Evolutionary conservation across 2,888 invertebrate species (phyloP).

Genomic region (Malacosoma neustria): DNA sequence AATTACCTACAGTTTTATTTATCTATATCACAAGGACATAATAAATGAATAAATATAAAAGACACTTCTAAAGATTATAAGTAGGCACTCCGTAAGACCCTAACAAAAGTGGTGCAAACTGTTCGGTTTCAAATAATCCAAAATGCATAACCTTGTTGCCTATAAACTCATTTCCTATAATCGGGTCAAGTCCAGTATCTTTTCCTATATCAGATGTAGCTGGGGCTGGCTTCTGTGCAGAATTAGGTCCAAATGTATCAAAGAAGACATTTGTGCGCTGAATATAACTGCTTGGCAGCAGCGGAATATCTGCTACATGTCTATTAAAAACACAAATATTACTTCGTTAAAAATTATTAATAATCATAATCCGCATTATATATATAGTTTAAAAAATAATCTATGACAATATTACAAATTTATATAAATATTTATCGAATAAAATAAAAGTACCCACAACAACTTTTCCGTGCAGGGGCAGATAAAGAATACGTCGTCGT

Average conservation of each 20-base stretch:
- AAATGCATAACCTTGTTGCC: constrained; percentile 13
- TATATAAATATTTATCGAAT: too few species aligned
- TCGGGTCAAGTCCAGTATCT: constrained; percentile 7
- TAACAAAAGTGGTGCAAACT: constrained; percentile 2
- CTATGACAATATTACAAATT: too few species aligned
- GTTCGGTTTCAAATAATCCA: constrained; percentile 6
- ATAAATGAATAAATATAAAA: too few species aligned
- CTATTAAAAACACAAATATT: too few species aligned
- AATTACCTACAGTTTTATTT: too few species aligned
- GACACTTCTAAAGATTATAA: constrained; percentile 1
- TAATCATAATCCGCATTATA: too few species aligned
- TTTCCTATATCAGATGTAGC: background rate
- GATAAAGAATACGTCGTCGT: too few species aligned
- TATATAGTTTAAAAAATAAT: too few species aligned
- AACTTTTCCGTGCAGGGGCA: too few species aligned
- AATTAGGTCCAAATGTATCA: background rate
- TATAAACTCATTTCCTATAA: constrained; percentile 9
- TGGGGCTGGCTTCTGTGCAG: background rate
- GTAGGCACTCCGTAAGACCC: constrained; percentile 3
- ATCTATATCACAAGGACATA: too few species aligned
- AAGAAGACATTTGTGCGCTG: constrained; percentile 16
- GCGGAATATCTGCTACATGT: constrained; percentile 18
- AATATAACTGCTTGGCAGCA: constrained; percentile 15
- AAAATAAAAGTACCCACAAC: too few species aligned
- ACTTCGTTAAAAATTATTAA: too few species aligned